Evolutionary conservation across 2,113 vertebrate genomes (phyloP).

Genomic region (Donacobius atricapilla): DNA sequence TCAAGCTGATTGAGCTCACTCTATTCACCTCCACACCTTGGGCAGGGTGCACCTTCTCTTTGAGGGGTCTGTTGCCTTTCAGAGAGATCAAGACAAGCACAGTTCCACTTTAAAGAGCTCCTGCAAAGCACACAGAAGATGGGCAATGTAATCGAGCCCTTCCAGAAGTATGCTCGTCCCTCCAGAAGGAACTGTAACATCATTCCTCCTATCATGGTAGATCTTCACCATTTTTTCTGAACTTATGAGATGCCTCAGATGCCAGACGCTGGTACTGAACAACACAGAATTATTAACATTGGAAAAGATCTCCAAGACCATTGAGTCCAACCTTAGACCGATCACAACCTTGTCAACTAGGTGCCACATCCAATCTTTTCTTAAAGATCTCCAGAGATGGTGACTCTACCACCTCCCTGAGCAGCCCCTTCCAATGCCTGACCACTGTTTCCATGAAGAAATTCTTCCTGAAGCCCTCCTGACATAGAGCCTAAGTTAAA

Average conservation of each 20-base stretch:
- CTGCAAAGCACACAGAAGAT: background rate
- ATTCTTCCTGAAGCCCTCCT: background rate
- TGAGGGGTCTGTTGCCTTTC: background rate
- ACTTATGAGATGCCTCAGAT: background rate
- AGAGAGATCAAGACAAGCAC: background rate
- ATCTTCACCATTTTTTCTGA: background rate
- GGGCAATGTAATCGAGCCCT: rapidly evolving
- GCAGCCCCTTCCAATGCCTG: background rate
- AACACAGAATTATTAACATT: background rate
- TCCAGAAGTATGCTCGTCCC: rapidly evolving
- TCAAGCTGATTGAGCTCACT: rapidly evolving
- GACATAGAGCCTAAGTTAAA: background rate
- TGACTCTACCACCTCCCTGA: background rate
- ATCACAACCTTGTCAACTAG: background rate
- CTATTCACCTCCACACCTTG: background rate
- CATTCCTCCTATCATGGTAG: background rate
- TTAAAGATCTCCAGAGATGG: background rate
- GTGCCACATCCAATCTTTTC: background rate
- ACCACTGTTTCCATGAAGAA: background rate
- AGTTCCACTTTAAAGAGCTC: background rate
- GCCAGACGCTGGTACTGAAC: background rate
- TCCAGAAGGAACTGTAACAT: background rate
- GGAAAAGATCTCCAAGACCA: background rate
- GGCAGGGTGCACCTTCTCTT: background rate
- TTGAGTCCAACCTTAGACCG: rapidly evolving